These are phyloP conservation scores for Ariolimax columbianus DNA, from an alignment of 2,888 invertebrate genomes.

Conservation along the genomic window DNA sequence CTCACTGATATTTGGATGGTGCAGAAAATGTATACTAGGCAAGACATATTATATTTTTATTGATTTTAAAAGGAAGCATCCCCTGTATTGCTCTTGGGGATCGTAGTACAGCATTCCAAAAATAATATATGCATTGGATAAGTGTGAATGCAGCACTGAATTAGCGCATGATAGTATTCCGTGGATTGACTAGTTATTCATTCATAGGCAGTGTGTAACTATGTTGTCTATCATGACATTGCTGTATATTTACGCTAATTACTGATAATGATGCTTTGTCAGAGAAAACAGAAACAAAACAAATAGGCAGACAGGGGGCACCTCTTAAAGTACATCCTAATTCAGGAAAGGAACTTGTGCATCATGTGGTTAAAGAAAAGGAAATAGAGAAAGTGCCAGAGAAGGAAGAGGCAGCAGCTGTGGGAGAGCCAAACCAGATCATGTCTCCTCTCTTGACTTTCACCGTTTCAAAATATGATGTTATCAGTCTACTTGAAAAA, in stretches of 20 bases:
- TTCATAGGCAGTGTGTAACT: neutral
- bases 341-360: conserved; percentile 14
- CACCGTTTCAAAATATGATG: conserved; percentile 69
- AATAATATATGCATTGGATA: too few relatives aligned
- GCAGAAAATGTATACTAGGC: too few relatives aligned
- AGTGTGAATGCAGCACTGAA: too few relatives aligned
- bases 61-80: too few relatives aligned
- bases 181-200: too few relatives aligned
- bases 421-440: conserved; percentile 36
- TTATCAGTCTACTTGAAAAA: conserved; percentile 72
- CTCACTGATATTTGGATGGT: too few relatives aligned
- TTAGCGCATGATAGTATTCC: too few relatives aligned
- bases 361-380: conserved; percentile 16
- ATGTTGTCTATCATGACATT: neutral
- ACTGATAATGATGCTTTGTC: neutral
- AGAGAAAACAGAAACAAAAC: conserved; percentile 11
- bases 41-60: too few relatives aligned
- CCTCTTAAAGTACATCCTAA: neutral
- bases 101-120: too few relatives aligned
- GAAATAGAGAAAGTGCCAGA: conserved; percentile 34
- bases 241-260: neutral
- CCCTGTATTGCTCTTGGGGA: too few relatives aligned
- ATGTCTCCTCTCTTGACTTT: conserved; percentile 60
- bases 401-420: conserved; percentile 6
- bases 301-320: neutral